Conservation (phyloP, 1,140 invertebrate genomes). For the Cylas formicarius region DNA sequence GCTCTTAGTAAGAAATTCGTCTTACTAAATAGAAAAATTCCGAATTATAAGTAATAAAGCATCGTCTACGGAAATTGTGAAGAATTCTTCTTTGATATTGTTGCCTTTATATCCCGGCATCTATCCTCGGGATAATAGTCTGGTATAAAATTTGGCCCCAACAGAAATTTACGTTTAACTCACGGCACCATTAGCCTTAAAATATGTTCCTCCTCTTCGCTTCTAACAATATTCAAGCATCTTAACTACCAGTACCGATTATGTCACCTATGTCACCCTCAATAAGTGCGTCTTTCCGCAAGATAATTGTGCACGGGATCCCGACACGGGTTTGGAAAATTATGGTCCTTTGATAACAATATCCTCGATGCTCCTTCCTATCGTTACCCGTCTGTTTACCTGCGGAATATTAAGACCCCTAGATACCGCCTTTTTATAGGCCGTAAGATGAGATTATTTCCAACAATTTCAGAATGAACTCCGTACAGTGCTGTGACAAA, state of each 20-base stretch:
- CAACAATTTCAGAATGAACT: too few species aligned
- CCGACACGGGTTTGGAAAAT: conserved; percentile 8
- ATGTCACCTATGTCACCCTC: conserved; percentile 15
- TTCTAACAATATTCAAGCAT: conserved; percentile 10
- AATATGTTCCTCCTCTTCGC: conserved; percentile 14
- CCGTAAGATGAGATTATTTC: too few species aligned
- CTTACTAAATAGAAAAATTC: too few species aligned
- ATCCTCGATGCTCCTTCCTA: too few species aligned
- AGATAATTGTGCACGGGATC: conserved; percentile 14
- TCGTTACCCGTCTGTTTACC: too few species aligned
- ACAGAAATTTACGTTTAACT: conserved; percentile 11
- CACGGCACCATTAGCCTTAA: conserved; percentile 16
- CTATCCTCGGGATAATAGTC: conserved; percentile 11
- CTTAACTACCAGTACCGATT: conserved; percentile 19
- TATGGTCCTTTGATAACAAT: conserved; percentile 17
- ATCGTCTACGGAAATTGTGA: too few species aligned
- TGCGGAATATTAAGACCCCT: too few species aligned
- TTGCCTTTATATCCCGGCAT: conserved; percentile 2
- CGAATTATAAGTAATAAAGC: too few species aligned
- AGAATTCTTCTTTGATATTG: conserved; percentile 3
- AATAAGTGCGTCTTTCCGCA: conserved; percentile 15
- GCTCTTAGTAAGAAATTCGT: too few species aligned
- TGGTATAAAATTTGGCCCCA: conserved; percentile 6
- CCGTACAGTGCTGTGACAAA: too few species aligned
- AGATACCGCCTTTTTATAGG: too few species aligned